Base-by-base conservation (phyloP, 2,797 vertebrate genomes). In the Rhinophrynus dorsalis region DNA sequence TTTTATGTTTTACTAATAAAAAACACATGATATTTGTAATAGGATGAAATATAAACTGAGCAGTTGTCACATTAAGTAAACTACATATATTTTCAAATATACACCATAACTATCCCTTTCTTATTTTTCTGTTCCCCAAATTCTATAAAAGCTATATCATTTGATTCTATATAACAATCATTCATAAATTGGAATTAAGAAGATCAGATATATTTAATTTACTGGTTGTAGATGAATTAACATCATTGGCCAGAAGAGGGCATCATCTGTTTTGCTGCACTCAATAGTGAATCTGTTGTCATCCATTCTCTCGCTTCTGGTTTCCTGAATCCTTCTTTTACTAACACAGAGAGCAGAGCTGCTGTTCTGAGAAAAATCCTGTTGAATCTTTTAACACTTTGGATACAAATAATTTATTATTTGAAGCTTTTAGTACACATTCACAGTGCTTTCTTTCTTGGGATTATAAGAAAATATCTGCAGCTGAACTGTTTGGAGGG, bases 201-300 rank as follows among this genome's bases (percentile, higher is more conserved):
- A 2, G 62, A 48, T 70, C 32, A 38, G 13, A 38, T 38, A 20
- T n/a, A 38, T 38, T 38, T 38, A 4, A 30, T 30, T 30, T 30
- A 30, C 29, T 4, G 15, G 15, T 38, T 44, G 5, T 20, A 44
- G 15, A 2, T 17, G 71, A 75, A 76, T 78, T 72, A 76, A 74
- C 3, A 65, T 77, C 55, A 85, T 80, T 82, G 83, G 81, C 77
- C 63, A 67, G 82, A 70, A 84, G 82, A 76, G 81, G 81, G 81
- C 47, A 68, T 78, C 83, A 87, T 84, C 80, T 78, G 80, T 64
- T 69, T 73, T 78, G 84, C 85, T 67, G 17, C 32, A 38, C n/a
- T 71, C 21, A 86, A 82, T 84, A 75, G 68, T 76, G 45, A 26
- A 82, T 81, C 83, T 80, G 78, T 77, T 85, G 88, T 73, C 70